These are phyloP conservation scores for Heliothis peltigera DNA, from an alignment of 2,888 invertebrate genomes.

Conservation along the genomic window DNA sequence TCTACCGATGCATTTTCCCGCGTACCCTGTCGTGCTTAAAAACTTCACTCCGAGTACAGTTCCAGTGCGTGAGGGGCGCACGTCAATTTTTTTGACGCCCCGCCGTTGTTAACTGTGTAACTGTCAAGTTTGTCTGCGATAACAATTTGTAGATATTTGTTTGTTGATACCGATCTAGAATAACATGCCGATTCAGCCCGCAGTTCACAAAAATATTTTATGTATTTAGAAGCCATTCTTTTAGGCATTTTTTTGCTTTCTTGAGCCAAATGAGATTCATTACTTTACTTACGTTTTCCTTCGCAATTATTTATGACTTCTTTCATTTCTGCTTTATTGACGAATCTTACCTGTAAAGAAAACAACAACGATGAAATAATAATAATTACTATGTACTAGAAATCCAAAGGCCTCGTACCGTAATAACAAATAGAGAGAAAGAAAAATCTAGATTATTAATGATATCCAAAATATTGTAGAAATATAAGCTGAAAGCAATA, in stretches of 20 bases:
- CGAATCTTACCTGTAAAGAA: slow-evolving; percentile 46
- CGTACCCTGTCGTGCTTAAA: slow-evolving; percentile 45
- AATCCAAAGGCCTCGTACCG: too few species aligned
- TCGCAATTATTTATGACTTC: neutral
- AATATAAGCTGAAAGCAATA: neutral
- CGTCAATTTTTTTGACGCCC: slow-evolving; percentile 49
- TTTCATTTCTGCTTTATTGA: too few species aligned
- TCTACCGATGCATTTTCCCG: slow-evolving; percentile 16
- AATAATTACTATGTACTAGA: too few species aligned
- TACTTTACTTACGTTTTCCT: neutral
- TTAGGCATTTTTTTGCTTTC: too few species aligned
- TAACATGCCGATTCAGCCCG: neutral
- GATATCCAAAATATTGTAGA: neutral
- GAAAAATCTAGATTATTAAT: neutral
- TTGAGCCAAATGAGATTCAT: neutral
- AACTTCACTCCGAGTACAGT: slow-evolving; percentile 22
- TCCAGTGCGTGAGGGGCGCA: slow-evolving; percentile 11
- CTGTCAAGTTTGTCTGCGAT: slow-evolving; percentile 41
- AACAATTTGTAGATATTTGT: slow-evolving; percentile 13
- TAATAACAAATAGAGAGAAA: neutral
- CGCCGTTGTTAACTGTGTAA: slow-evolving; percentile 49
- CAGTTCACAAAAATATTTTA: too few species aligned
- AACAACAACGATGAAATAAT: neutral
- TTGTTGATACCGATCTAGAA: neutral
- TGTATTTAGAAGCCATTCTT: too few species aligned